These are phyloP conservation scores for Lampris megalopsis DNA, from an alignment of 2,113 vertebrate genomes.

Conservation along the genomic window DNA sequence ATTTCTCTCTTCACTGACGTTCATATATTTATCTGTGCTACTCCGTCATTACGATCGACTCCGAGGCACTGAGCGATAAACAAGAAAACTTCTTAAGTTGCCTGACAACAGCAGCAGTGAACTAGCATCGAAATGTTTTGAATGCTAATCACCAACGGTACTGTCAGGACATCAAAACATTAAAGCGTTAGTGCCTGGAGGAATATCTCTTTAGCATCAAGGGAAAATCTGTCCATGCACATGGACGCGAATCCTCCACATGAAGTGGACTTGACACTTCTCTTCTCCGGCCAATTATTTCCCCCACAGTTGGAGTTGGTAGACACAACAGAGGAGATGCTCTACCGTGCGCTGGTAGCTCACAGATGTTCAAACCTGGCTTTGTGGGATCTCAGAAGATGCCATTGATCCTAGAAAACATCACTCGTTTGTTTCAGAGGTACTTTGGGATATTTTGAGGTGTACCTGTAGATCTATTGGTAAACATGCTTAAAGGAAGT, in stretches of 20 bases:
- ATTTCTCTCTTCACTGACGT: constrained; percentile 24
- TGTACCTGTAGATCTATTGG: background rate
- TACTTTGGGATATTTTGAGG: constrained; percentile 15
- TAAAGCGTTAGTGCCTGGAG: constrained; percentile 1
- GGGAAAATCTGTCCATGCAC: constrained; percentile 1
- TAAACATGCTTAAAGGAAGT: too few relatives aligned
- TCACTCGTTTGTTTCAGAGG: background rate
- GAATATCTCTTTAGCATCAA: constrained; percentile 4
- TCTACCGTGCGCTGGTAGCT: background rate
- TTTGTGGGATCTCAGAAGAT: constrained; percentile 18
- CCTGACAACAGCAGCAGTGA: constrained; percentile 7
- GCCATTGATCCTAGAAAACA: constrained; percentile 17
- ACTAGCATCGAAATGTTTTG: constrained; percentile 10
- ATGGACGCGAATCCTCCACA: constrained; percentile 15
- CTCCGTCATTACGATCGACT: constrained; percentile 32
- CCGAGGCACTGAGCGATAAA: constrained; percentile 22
- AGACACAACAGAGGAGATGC: background rate
- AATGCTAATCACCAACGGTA: constrained; percentile 25
- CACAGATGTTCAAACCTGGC: constrained; percentile 22
- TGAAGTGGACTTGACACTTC: constrained; percentile 4
- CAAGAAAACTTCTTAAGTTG: constrained; percentile 6
- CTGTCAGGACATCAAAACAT: constrained; percentile 36
- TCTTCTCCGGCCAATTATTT: constrained; percentile 4
- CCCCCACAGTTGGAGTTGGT: background rate
- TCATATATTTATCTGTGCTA: constrained; percentile 32